Base-by-base conservation (phyloP, 30 jellyfish, hydroid and myxozoan species). In the Pelagia noctiluca region DNA sequence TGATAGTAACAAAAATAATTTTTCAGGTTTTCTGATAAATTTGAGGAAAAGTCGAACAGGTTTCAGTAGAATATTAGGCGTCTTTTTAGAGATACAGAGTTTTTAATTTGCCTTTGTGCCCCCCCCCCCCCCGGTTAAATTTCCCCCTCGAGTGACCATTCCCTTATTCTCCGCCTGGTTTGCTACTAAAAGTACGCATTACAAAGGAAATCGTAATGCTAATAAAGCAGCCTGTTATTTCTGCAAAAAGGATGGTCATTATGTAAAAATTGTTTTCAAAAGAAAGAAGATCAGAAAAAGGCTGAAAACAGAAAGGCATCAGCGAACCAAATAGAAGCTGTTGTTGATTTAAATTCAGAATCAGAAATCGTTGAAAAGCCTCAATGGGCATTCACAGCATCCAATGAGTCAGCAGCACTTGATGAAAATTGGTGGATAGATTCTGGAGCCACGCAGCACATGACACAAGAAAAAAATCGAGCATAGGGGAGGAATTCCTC, bases 361-460 rank as follows among this genome's bases (percentile, higher is more conserved):
- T 16, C 84, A 8, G 53, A 3, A 22, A 29, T 49, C 36, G 87
- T 16, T 5, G 57, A 42, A 42, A 42, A 5, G 57, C 57, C 57
- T 42, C 57, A 42, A 16, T 42, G 8, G 57, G 57, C 57, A 16
- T 42, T 42, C 12, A 42, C 57, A 42, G 16, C 57, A 42, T 42
- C 57, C 16, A 42, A 42, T 42, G 57, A 42, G 57, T 16, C 57
- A 42, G 57, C 16, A 5, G 16, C 12, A 42, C 57, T 42, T 42
- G 57, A 42, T 8, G 77, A 71, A 4, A 38, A 71, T 24, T 75
- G 83, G 87, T 75, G 87, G 71, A 75, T 75, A 22, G 87, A 75
- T 34, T 75, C 87, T 75, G 87, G 87, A 5, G 87, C 84, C 23
- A 47, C 87, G 29, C 87, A 38, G 83, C 87, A 75, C 54, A 47